These are phyloP conservation scores for Sphaerophoria taeniata DNA, from an alignment of 2,888 invertebrate genomes.

Conservation along the genomic window DNA sequence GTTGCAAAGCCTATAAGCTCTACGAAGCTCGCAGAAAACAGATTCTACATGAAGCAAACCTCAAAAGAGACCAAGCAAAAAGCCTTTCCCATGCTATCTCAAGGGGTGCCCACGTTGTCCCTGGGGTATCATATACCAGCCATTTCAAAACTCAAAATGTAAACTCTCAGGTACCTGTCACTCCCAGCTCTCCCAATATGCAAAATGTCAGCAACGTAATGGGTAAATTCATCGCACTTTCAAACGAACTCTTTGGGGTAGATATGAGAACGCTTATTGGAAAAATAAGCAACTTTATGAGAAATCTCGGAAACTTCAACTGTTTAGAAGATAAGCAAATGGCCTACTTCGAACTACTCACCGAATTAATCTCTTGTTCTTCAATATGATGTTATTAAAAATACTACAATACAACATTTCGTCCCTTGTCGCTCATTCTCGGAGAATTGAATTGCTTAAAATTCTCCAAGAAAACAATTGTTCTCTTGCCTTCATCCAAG, in stretches of 20 bases:
- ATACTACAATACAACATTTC: constrained; percentile 12
- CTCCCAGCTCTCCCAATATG: background rate
- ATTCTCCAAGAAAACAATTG: constrained; percentile 7
- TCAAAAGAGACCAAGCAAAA: too few species aligned
- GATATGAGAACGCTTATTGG: background rate
- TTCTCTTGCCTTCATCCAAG: background rate
- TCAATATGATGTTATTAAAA: background rate
- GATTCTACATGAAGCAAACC: too few species aligned
- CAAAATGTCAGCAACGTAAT: background rate
- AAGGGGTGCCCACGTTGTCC: too few species aligned
- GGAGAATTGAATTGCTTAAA: constrained; percentile 2
- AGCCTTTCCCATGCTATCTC: too few species aligned
- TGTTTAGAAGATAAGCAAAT: background rate
- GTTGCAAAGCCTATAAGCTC: too few species aligned
- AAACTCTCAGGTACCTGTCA: background rate
- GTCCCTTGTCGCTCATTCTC: constrained; percentile 4
- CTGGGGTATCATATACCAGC: background rate
- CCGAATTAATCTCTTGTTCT: background rate
- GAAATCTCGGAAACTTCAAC: background rate
- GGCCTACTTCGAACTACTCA: constrained; percentile 1
- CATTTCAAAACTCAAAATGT: background rate
- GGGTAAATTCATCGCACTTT: background rate
- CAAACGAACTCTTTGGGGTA: background rate
- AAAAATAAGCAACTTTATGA: too few species aligned
- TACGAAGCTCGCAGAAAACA: too few species aligned